Percentiles rank a stretch among this genome's conserved stretches.
These are phyloP conservation scores for Cochlearius cochlearius DNA, from an alignment of 2,113 vertebrate genomes.

Conservation along the genomic window DNA sequence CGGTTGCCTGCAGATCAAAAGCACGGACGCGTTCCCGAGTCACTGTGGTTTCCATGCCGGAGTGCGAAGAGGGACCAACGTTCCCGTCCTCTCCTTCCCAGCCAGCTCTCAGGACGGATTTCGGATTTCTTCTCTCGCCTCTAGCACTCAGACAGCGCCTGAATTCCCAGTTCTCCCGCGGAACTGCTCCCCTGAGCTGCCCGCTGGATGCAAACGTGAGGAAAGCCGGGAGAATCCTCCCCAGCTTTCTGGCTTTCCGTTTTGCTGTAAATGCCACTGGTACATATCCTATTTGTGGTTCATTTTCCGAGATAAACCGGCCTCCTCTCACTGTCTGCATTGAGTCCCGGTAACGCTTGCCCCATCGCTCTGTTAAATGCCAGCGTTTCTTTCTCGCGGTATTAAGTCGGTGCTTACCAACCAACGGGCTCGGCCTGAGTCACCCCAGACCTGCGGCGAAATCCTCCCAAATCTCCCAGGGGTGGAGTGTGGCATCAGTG, in stretches of 20 bases:
- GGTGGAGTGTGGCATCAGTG: background rate
- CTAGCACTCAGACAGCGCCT: rapidly evolving
- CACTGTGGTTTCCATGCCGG: background rate
- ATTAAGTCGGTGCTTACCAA: background rate
- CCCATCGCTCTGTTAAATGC: background rate
- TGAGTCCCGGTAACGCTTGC: background rate
- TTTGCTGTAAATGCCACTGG: background rate
- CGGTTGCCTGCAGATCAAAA: background rate
- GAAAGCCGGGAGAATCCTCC: background rate
- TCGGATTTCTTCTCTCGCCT: rapidly evolving
- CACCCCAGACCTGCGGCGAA: background rate
- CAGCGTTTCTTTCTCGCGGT: background rate
- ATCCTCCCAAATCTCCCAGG: background rate
- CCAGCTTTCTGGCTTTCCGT: background rate
- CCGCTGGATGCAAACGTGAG: background rate
- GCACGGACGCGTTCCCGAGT: background rate
- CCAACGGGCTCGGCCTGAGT: background rate
- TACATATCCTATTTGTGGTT: background rate
- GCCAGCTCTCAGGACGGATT: background rate
- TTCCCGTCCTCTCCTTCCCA: background rate
- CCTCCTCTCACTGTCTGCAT: background rate
- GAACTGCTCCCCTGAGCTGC: background rate
- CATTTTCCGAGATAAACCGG: background rate
- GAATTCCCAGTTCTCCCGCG: background rate
- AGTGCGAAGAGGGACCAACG: rapidly evolving